A percentile compares a stretch with the other conserved stretches of the same genome.
Evolutionary conservation across 2,888 invertebrate species (phyloP).

Genomic region (Chirona hameri): DNA sequence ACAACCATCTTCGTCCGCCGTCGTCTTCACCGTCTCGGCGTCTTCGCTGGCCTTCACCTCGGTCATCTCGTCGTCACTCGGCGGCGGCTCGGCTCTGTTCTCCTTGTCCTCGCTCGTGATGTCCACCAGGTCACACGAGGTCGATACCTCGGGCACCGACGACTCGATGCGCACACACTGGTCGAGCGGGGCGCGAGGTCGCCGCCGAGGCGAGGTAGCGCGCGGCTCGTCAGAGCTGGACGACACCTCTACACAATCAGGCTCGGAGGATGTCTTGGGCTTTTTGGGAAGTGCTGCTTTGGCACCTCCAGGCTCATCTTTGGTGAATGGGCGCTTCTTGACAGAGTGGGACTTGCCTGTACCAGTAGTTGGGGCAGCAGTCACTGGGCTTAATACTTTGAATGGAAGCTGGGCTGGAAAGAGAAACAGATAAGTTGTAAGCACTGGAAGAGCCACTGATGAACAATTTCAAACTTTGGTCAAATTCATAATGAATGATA

Average conservation of each 20-base stretch:
- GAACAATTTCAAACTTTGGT: too few relatives aligned
- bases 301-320: neutral
- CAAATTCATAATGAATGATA: too few relatives aligned
- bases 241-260: neutral
- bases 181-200: neutral
- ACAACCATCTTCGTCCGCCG: neutral
- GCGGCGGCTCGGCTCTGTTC: neutral
- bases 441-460: neutral
- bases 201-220: neutral
- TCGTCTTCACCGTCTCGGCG: neutral
- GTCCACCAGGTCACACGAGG: neutral
- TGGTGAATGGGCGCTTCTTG: neutral
- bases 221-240: constrained; percentile 7
- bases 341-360: neutral
- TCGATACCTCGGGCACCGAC: neutral
- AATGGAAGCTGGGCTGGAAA: constrained; percentile 5
- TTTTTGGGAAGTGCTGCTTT: neutral
- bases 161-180: neutral
- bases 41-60: too few relatives aligned
- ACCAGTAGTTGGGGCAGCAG: neutral
- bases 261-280: neutral
- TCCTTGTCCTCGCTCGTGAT: constrained; percentile 3
- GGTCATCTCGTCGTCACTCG: neutral
- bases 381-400: neutral
- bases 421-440: neutral